Evolutionary conservation across 2,888 invertebrate genomes (phyloP).

Genomic region (Eupsilia transversa): DNA sequence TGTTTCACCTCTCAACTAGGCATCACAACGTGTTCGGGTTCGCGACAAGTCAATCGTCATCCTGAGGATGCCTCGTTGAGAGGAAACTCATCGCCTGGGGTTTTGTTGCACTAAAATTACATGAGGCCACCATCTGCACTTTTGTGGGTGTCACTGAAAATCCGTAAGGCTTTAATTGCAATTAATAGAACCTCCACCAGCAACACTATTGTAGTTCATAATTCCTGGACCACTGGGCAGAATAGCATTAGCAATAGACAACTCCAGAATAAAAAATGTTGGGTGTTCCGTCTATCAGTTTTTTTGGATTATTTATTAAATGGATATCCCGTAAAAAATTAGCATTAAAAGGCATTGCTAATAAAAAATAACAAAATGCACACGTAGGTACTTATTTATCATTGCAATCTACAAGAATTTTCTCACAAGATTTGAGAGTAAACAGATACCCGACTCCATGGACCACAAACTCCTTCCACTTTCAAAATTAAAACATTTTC

Average conservation of each 20-base stretch:
- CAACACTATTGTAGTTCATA: not conserved
- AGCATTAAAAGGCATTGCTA: not conserved
- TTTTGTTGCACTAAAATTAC: too few relatives aligned
- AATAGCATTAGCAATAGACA: too few relatives aligned
- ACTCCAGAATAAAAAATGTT: too few relatives aligned
- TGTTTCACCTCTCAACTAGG: too few relatives aligned
- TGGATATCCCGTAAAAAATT: not conserved
- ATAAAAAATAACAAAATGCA: not conserved
- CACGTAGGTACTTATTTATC: not conserved
- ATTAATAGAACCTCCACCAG: not conserved
- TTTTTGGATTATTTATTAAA: too few relatives aligned
- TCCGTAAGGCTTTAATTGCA: not conserved
- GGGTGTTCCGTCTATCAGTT: too few relatives aligned
- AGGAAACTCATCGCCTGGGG: not conserved
- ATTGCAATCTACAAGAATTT: not conserved
- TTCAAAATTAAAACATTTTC: constrained; percentile 53
- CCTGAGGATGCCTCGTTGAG: too few relatives aligned
- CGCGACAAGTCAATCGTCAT: too few relatives aligned
- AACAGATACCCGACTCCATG: constrained; percentile 31
- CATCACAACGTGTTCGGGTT: too few relatives aligned
- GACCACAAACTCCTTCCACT: constrained; percentile 31
- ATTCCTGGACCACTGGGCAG: not conserved
- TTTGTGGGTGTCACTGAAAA: not conserved
- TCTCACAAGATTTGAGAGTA: constrained; percentile 9
- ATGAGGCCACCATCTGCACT: not conserved